Conservation (phyloP, 2,113 vertebrate species). For the Mohoua ochrocephala region DNA sequence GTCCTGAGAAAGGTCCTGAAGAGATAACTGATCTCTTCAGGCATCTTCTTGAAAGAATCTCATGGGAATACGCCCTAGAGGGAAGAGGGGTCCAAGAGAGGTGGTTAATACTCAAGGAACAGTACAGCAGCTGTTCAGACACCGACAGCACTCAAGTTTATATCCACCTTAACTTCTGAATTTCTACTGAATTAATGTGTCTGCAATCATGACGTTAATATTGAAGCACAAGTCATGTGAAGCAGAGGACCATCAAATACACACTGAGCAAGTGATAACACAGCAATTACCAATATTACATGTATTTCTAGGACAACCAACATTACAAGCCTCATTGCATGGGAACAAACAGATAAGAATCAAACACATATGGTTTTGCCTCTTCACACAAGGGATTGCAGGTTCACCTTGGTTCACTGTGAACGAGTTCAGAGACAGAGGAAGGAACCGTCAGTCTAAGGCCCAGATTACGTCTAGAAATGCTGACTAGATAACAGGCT, state of each 20-base stretch:
- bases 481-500: background rate
- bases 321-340: background rate
- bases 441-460: background rate
- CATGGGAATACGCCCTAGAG: background rate
- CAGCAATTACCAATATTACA: background rate
- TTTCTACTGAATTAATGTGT: background rate
- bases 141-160: background rate
- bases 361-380: background rate
- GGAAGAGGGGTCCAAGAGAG: background rate
- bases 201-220: background rate
- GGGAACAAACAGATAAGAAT: background rate
- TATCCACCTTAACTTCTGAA: background rate
- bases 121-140: background rate
- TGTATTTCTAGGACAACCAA: background rate
- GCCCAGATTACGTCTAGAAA: background rate
- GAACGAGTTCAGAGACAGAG: background rate
- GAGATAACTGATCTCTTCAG: background rate
- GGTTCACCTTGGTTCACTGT: background rate
- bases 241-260: background rate
- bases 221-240: background rate
- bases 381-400: background rate
- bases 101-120: background rate
- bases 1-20: background rate
- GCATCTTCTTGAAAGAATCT: background rate
- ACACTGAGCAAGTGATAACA: background rate